Conservation (phyloP, 2,888 invertebrate species). For the Acrobasis consociella region DNA sequence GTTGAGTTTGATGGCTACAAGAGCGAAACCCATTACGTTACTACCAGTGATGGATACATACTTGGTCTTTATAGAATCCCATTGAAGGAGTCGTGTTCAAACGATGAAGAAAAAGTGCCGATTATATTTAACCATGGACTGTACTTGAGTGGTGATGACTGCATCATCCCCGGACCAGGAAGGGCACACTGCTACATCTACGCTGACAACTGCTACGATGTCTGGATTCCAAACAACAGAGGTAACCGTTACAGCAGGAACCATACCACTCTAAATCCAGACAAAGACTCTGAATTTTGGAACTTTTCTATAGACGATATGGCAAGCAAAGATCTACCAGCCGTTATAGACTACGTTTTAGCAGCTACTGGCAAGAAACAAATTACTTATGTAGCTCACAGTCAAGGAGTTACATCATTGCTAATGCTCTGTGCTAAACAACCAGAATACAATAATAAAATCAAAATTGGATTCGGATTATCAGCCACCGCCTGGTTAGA, state of each 20-base stretch:
- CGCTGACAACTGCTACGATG: conserved; percentile 38
- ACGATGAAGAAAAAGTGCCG: conserved; percentile 13
- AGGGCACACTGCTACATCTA: conserved; percentile 43
- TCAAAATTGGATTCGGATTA: conserved; percentile 24
- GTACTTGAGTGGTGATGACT: conserved; percentile 41
- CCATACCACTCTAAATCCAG: conserved; percentile 24
- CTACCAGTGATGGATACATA: conserved; percentile 45
- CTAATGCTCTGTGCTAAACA: conserved; percentile 32
- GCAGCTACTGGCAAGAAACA: conserved; percentile 17
- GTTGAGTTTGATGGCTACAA: conserved; percentile 39
- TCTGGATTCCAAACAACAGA: conserved; percentile 37
- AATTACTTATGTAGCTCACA: conserved; percentile 9
- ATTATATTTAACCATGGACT: conserved; percentile 41
- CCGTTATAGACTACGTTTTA: conserved; percentile 23
- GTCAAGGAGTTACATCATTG: conserved; percentile 13
- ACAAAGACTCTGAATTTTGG: conserved; percentile 23
- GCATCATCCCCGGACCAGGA: conserved; percentile 40
- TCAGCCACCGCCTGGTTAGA: conserved; percentile 24
- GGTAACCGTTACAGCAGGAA: conserved; percentile 27
- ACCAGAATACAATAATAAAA: conserved; percentile 26
- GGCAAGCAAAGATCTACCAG: conserved; percentile 20
- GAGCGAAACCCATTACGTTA: conserved; percentile 39
- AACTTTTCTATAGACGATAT: conserved; percentile 24
- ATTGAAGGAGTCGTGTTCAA: background rate
- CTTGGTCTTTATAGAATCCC: conserved; percentile 39